Percentiles rank a stretch among this genome's conserved stretches.
These are phyloP conservation scores for Miltochrista miniata DNA, from an alignment of 2,888 invertebrate genomes.

Conservation along the genomic window DNA sequence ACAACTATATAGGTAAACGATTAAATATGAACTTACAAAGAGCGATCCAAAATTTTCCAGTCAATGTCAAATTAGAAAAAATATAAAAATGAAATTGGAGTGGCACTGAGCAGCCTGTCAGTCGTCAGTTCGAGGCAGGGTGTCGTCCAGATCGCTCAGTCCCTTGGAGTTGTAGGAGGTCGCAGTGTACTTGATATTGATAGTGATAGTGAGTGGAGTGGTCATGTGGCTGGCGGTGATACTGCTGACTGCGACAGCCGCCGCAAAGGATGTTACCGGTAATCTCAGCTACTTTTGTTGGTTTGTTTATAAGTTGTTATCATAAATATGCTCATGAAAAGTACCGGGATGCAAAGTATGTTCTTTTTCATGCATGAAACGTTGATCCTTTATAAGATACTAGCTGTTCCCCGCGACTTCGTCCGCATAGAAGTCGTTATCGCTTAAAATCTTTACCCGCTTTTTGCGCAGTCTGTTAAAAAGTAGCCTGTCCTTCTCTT, in stretches of 20 bases:
- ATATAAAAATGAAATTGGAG: background rate
- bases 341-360: no score
- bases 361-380: no score
- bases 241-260: constrained; percentile 7
- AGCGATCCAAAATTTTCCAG: background rate
- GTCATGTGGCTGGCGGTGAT: constrained; percentile 11
- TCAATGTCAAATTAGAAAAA: constrained; percentile 3
- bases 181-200: constrained; percentile 1
- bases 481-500: no score
- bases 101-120: background rate
- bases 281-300: background rate
- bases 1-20: no score
- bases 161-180: background rate
- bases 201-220: constrained; percentile 18
- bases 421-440: no score
- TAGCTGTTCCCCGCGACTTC: no score
- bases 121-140: background rate
- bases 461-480: no score
- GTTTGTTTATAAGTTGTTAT: no score
- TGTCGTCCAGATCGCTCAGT: background rate
- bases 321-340: no score
- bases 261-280: constrained; percentile 25
- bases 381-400: no score
- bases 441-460: no score
- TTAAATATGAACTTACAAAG: no score